Conservation (phyloP, 2,888 invertebrate genomes). For the Cyclophora albipunctata region DNA sequence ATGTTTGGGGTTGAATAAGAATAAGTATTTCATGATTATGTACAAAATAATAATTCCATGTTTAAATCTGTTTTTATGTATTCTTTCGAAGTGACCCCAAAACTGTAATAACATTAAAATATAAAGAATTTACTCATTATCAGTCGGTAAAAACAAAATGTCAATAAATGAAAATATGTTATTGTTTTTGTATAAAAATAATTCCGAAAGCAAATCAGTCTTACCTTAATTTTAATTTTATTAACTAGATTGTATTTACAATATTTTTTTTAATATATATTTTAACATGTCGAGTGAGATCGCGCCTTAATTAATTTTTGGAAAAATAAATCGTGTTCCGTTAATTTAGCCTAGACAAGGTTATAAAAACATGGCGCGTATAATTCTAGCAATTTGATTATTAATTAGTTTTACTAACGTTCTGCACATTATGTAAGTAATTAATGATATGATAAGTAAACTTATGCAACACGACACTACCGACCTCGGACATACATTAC, state of each 20-base stretch:
- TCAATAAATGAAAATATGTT: conserved; percentile 35
- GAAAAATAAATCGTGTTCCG: conserved; percentile 3
- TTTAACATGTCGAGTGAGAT: conserved; percentile 24
- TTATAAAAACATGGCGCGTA: background rate
- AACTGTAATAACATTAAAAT: conserved; percentile 14
- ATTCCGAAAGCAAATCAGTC: conserved; percentile 67
- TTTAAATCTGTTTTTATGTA: too few relatives aligned
- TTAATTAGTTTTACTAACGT: background rate
- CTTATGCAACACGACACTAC: conserved; percentile 14
- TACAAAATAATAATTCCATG: too few relatives aligned
- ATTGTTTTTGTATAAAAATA: conserved; percentile 28
- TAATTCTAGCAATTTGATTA: background rate
- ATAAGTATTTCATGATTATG: too few relatives aligned
- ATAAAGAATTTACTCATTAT: conserved; percentile 41
- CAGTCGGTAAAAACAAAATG: conserved; percentile 52
- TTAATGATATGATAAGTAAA: background rate
- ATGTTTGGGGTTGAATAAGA: conserved; percentile 5
- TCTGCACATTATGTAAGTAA: background rate
- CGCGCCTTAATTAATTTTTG: conserved; percentile 23
- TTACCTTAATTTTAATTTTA: conserved; percentile 60
- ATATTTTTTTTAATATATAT: conserved; percentile 29
- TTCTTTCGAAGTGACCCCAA: conserved; percentile 5
- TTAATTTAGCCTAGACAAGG: too few relatives aligned
- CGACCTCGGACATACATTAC: conserved; percentile 17
- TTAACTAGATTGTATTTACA: conserved; percentile 54